Evolutionary conservation across 2,797 vertebrate genomes (phyloP).

Genomic region (Bradypodion ventrale): DNA sequence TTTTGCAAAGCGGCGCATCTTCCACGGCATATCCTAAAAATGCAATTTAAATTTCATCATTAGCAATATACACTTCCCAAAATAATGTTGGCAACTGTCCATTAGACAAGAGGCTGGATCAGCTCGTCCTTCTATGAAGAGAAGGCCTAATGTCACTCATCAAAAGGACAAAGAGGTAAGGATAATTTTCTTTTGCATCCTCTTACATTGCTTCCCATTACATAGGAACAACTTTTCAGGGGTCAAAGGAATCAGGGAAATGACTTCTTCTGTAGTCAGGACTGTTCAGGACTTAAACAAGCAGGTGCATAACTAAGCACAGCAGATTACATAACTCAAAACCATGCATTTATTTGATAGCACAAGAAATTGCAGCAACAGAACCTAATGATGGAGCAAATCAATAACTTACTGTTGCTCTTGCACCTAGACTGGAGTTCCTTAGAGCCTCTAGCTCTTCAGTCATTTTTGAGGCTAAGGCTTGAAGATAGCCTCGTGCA

Average conservation of each 20-base stretch:
- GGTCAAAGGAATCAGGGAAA: neutral
- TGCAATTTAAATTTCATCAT: neutral
- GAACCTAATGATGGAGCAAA: neutral
- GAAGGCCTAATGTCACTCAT: neutral
- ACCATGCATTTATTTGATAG: neutral
- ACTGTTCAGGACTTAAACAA: neutral
- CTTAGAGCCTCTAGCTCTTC: conserved; percentile 95
- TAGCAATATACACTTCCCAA: too few relatives aligned
- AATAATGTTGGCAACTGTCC: conserved; percentile 29
- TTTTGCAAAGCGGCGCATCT: conserved; percentile 97
- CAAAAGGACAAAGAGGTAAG: neutral
- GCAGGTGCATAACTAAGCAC: neutral
- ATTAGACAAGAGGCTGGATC: neutral
- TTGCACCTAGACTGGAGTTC: conserved; percentile 92
- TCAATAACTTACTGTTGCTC: conserved; percentile 87
- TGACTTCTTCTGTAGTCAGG: neutral
- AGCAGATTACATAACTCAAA: neutral
- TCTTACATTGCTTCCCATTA: neutral
- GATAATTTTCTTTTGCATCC: neutral
- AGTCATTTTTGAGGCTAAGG: conserved; percentile 98
- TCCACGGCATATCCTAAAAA: conserved; percentile 97
- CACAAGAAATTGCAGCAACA: neutral
- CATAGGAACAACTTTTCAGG: neutral
- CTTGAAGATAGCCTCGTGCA: conserved; percentile 96
- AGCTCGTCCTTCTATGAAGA: neutral